These are phyloP conservation scores for Alloscopus bannaensis DNA, from an alignment of 2,888 invertebrate species.

Conservation along the genomic window DNA sequence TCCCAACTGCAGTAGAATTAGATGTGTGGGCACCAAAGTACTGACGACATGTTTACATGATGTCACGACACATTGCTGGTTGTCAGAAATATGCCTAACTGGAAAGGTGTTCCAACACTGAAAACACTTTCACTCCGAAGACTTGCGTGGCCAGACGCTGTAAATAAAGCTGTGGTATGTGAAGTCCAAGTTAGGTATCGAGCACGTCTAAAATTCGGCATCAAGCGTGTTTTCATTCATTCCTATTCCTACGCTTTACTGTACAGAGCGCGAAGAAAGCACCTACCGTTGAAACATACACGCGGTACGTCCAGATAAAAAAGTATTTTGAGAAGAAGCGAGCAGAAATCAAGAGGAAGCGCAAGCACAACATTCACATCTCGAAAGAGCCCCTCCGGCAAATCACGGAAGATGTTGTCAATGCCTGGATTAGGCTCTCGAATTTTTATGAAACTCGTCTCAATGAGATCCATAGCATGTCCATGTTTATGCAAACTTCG, in stretches of 20 bases:
- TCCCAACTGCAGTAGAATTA: too few relatives aligned
- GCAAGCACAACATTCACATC: conserved; percentile 35
- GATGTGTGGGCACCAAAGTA: too few relatives aligned
- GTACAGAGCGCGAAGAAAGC: conserved; percentile 37
- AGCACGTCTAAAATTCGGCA: neutral
- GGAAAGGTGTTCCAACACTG: conserved; percentile 66
- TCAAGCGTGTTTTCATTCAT: neutral
- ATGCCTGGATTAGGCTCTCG: conserved; percentile 68
- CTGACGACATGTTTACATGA: too few relatives aligned
- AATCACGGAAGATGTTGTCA: conserved; percentile 58
- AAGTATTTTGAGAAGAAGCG: conserved; percentile 38
- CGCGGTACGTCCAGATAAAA: conserved; percentile 33
- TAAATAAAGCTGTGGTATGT: conserved; percentile 45
- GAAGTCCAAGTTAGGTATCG: neutral
- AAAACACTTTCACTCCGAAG: conserved; percentile 59
- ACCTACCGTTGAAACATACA: conserved; percentile 45
- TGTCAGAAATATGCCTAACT: conserved; percentile 55
- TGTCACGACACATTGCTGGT: too few relatives aligned
- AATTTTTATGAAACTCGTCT: conserved; percentile 63
- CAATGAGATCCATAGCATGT: conserved; percentile 59
- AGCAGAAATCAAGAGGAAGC: conserved; percentile 13
- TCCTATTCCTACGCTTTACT: neutral
- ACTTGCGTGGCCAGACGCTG: conserved; percentile 67
- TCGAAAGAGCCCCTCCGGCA: conserved; percentile 10
- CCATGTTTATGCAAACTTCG: conserved; percentile 56